Conservation (phyloP, 2,888 invertebrate species). For the Boloria euphrosyne region DNA sequence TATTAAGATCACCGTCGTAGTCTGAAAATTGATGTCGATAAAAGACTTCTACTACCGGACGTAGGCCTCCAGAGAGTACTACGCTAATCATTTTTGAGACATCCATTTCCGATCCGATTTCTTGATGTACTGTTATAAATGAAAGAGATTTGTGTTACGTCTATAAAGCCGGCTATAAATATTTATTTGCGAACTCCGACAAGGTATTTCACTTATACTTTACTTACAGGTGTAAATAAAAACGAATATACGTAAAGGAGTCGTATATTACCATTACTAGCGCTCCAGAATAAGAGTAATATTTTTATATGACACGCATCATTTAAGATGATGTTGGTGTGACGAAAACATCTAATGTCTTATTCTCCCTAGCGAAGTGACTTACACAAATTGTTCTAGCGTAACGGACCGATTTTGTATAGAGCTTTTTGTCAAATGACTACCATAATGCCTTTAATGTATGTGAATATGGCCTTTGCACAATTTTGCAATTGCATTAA, state of each 20-base stretch:
- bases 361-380: constrained; percentile 45
- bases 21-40: too few species aligned
- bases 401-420: constrained; percentile 54
- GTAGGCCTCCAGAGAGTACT: too few species aligned
- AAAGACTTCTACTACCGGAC: too few species aligned
- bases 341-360: constrained; percentile 57
- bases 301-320: constrained; percentile 42
- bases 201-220: too few species aligned
- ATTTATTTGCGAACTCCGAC: too few species aligned
- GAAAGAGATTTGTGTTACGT: too few species aligned
- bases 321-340: constrained; percentile 64
- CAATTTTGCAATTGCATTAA: constrained; percentile 11
- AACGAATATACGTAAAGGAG: not conserved
- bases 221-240: not conserved
- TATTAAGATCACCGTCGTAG: too few species aligned
- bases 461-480: constrained; percentile 9
- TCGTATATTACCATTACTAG: not conserved
- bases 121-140: too few species aligned
- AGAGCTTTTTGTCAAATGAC: constrained; percentile 53
- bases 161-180: too few species aligned
- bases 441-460: constrained; percentile 13
- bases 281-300: constrained; percentile 7
- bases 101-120: too few species aligned
- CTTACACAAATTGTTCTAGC: constrained; percentile 56
- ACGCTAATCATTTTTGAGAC: too few species aligned